Evolutionary conservation across 23 tunicate species (phyloP), one percentile per base, ranked within the genome.

Genomic region (Botrylloides violaceus): DNA sequence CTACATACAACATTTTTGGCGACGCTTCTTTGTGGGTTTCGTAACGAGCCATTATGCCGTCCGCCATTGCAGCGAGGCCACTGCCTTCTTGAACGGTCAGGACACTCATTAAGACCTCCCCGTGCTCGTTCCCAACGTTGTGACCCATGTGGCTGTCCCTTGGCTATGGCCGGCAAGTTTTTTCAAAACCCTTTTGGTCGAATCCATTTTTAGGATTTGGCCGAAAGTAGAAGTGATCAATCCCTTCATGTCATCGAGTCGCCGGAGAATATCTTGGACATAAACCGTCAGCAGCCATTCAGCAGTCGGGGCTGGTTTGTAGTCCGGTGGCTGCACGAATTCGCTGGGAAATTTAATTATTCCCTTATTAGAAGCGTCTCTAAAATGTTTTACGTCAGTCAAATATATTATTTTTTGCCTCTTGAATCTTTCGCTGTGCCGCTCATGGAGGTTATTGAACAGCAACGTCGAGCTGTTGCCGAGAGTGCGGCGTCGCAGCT

Each of bases 51-150:
- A 70, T 33, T 58, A 79, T 24, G 1, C 76, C 83, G 50, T 65
- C 64, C 1, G 81, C 76, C 55, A 48, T 48, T 12, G 15, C 55
- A 18, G 15, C 55, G 18, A 48, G 55, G 18, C 55, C 55, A 15
- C 15, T 18, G 15, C 83, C 65, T 26, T 70, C 66, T 1, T 32
- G 32, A 15, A n/a, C 30, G 4, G 83, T 70, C 2, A 79, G 59
- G n/a, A 79, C 76, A 29, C 49, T 68, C 56, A 31, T 53, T 1
- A 79, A 21, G n/a, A 79, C 49, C 58, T 79, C 28, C 19, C 76
- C 83, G 15, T 3, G 20, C 33, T 79, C 83, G 77, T 79, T 79
- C 0, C 83, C 83, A 27, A 79, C 83, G 26, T 58, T 70, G 83
- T 79, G 23, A 59, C 76, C 83, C 83, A 70, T 18, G 29, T 7